Evolutionary conservation across 2,888 invertebrate genomes (phyloP).

Genomic region (Cordilura impudica): DNA sequence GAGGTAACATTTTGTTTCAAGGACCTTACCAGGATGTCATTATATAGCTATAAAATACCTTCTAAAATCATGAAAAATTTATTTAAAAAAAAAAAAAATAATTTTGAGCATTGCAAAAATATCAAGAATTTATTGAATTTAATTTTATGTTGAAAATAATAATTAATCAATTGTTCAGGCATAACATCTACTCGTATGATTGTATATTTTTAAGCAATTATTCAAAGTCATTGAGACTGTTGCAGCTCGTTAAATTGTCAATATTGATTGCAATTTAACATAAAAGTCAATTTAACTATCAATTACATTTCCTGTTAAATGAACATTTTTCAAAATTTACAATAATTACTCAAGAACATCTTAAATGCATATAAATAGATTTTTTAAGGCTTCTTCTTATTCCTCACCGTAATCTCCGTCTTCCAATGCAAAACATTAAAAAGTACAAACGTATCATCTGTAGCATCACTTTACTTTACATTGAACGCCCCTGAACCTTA

Average conservation of each 20-base stretch:
- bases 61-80: too few relatives aligned
- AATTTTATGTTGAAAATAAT: not conserved
- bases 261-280: constrained; percentile 29
- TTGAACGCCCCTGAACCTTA: not conserved
- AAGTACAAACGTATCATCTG: too few relatives aligned
- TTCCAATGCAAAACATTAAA: not conserved
- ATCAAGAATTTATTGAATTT: not conserved
- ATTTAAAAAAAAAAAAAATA: too few relatives aligned
- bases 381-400: not conserved
- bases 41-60: too few relatives aligned
- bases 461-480: not conserved
- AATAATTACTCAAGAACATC: not conserved
- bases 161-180: not conserved
- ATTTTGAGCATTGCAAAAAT: too few relatives aligned
- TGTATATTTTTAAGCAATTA: too few relatives aligned
- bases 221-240: not conserved
- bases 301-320: constrained; percentile 50
- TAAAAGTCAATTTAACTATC: constrained; percentile 31
- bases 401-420: not conserved
- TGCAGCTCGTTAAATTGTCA: constrained; percentile 12
- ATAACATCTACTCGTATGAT: too few relatives aligned
- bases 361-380: not conserved
- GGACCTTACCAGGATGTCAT: too few relatives aligned
- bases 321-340: constrained; percentile 10
- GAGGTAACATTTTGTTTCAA: too few relatives aligned